A percentile compares a stretch with the other conserved stretches of the same genome.
Conservation (phyloP, 2,888 invertebrate genomes). For the Frankliniella fusca region DNA sequence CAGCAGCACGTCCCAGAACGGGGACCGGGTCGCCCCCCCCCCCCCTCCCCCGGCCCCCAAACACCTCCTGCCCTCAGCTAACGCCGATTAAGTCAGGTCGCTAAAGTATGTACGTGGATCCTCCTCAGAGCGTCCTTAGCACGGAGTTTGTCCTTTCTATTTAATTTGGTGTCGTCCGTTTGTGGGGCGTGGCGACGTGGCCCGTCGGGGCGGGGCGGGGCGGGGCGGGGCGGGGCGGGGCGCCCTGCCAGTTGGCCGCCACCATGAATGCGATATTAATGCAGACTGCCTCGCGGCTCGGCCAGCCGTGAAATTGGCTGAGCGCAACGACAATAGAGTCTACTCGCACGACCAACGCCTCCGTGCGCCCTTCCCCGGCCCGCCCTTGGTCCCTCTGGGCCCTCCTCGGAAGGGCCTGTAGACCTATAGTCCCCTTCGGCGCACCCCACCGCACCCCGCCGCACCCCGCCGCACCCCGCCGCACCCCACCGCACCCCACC, state of each 20-base stretch:
- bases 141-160: conserved; percentile 14
- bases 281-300: conserved; percentile 2
- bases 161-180: conserved; percentile 16
- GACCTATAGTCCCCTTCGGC: background rate
- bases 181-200: background rate
- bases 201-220: background rate
- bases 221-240: too few species aligned
- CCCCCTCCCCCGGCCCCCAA: too few species aligned
- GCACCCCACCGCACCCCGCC: background rate
- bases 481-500: background rate
- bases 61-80: too few species aligned
- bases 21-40: too few species aligned
- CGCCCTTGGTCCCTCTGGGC: background rate
- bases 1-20: too few species aligned
- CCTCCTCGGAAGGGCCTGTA: background rate
- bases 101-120: background rate
- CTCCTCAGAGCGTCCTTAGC: conserved; percentile 3
- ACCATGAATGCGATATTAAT: conserved; percentile 25
- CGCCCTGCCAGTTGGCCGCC: conserved; percentile 8
- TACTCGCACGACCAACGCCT: background rate
- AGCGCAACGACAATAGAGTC: background rate
- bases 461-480: background rate
- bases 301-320: conserved; percentile 21
- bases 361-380: background rate
- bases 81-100: too few species aligned